Evolutionary conservation across 2,113 vertebrate species (phyloP).

Genomic region (Progne subis): DNA sequence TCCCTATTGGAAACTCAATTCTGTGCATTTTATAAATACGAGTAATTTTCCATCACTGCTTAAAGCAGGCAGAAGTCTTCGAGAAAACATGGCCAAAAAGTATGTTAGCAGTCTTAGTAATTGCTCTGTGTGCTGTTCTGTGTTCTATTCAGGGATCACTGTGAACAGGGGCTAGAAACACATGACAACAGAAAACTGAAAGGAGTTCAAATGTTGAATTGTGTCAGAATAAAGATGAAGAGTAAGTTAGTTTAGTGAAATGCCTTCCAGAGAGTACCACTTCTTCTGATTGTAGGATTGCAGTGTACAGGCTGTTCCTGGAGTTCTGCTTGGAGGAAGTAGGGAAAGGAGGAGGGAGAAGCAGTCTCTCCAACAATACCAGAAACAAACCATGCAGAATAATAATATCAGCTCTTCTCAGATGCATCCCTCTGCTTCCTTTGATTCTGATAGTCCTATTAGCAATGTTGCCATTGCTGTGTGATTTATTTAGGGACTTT

Average conservation of each 20-base stretch:
- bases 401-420: not conserved
- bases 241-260: not conserved
- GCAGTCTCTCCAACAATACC: not conserved
- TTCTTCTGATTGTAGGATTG: not conserved
- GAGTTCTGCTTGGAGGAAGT: not conserved
- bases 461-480: constrained; percentile 9
- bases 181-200: not conserved
- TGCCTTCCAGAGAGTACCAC: not conserved
- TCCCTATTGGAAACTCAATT: not conserved
- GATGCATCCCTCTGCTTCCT: not conserved
- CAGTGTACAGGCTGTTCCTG: not conserved
- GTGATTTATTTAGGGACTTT: constrained; percentile 42
- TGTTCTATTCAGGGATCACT: not conserved
- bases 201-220: not conserved
- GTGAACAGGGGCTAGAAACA: not conserved
- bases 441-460: constrained; percentile 40
- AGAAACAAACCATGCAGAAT: not conserved
- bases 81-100: not conserved
- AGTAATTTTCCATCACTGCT: not conserved
- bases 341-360: not conserved
- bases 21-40: not conserved
- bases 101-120: not conserved
- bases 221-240: not conserved
- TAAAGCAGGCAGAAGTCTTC: not conserved
- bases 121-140: not conserved